A percentile compares a stretch with the other conserved stretches of the same genome.
phyloP scores from a whole-genome alignment of 2,888 invertebrate species.

The Orthosia cruda region DNA sequence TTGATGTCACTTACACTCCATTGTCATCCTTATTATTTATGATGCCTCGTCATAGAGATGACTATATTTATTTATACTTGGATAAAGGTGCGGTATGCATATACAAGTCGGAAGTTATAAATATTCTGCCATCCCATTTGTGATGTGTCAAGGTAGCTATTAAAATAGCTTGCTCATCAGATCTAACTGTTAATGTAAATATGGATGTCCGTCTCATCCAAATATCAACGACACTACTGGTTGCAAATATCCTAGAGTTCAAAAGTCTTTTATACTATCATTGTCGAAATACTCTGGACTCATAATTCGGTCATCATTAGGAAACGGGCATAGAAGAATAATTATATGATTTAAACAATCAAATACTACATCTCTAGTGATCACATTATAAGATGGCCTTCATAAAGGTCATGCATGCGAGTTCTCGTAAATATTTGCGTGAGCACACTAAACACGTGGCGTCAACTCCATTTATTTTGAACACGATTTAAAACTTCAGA shows the following conservation, averaged over 20 bases:
- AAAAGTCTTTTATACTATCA: too few species aligned
- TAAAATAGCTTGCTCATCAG: conserved; percentile 24
- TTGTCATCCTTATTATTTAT: conserved; percentile 6
- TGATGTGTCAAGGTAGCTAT: conserved; percentile 47
- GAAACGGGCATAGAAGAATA: neutral
- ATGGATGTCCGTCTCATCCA: neutral
- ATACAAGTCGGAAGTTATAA: conserved; percentile 54
- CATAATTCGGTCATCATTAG: neutral
- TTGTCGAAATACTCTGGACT: too few species aligned
- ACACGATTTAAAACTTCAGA: neutral
- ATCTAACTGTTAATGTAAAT: conserved; percentile 17
- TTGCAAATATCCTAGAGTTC: neutral
- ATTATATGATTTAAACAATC: neutral
- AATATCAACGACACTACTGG: neutral
- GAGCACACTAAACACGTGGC: conserved; percentile 2
- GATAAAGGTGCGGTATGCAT: conserved; percentile 37
- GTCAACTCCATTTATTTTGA: neutral
- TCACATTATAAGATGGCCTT: neutral
- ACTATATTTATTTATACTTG: conserved; percentile 37
- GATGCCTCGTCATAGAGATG: conserved; percentile 17
- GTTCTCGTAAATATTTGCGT: neutral
- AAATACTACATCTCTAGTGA: neutral
- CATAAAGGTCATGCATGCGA: neutral
- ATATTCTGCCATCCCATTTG: conserved; percentile 52
- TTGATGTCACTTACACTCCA: neutral